Percentiles rank a stretch among this genome's conserved stretches.
Conservation (phyloP, 2,888 invertebrate genomes). For the Malthinus seriepunctatus region DNA sequence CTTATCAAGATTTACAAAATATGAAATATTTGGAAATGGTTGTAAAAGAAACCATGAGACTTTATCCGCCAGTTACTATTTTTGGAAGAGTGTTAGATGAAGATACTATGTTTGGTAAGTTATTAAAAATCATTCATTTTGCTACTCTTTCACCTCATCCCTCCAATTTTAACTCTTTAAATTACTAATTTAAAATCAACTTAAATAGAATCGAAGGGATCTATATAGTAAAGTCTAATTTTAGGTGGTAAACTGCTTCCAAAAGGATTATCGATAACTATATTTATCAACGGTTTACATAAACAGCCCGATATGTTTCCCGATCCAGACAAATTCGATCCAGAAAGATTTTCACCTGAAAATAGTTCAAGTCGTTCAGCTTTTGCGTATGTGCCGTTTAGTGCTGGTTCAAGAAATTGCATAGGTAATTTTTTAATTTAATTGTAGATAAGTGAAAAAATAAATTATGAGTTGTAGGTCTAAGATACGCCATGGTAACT, state of each 20-base stretch:
- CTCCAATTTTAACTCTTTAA: too few species aligned
- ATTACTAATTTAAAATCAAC: too few species aligned
- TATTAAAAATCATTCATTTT: too few species aligned
- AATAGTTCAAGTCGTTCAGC: neutral
- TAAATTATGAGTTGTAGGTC: neutral
- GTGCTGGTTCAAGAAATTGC: slow-evolving; percentile 1
- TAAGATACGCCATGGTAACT: neutral
- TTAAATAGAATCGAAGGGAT: too few species aligned
- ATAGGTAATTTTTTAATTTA: neutral
- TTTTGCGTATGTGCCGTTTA: neutral
- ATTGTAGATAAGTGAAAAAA: neutral
- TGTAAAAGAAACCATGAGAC: neutral
- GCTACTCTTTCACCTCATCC: too few species aligned
- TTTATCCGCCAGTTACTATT: neutral
- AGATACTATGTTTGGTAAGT: neutral
- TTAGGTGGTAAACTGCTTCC: neutral
- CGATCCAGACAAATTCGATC: slow-evolving; percentile 1
- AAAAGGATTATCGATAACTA: neutral
- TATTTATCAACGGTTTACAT: neutral
- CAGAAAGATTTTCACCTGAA: neutral
- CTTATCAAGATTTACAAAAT: slow-evolving; percentile 1
- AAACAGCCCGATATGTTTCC: neutral
- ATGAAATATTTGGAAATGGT: neutral
- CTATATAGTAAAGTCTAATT: neutral
- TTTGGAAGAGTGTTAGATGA: neutral